Evolutionary conservation across 92 coral and sea anemone genomes (phyloP).

Genomic region (Pocillopora grandis): DNA sequence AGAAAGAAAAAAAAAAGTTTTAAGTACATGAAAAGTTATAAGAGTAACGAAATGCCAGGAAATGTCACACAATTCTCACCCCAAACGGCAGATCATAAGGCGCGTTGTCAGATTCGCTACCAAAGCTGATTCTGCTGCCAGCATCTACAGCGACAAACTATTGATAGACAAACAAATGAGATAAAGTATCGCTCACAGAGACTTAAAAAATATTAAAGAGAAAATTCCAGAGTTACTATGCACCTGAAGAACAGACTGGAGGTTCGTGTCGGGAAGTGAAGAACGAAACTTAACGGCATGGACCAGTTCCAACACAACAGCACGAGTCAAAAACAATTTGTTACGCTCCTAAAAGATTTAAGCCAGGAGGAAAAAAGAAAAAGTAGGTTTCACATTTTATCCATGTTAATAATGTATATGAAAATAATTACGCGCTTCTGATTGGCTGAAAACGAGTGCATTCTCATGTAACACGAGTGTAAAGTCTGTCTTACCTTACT

Average conservation of each 20-base stretch:
- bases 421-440: too few relatives aligned
- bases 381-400: neutral
- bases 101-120: constrained; percentile 86
- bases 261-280: constrained; percentile 79
- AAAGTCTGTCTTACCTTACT: too few relatives aligned
- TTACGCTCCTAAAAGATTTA: constrained; percentile 71
- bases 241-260: constrained; percentile 83
- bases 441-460: too few relatives aligned
- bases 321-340: constrained; percentile 86
- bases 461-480: too few relatives aligned
- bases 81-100: constrained; percentile 87
- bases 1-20: neutral
- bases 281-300: constrained; percentile 87
- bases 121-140: constrained; percentile 87
- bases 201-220: neutral
- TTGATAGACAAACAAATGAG: neutral
- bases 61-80: constrained; percentile 48
- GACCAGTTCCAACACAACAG: constrained; percentile 83
- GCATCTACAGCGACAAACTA: constrained; percentile 95
- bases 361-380: neutral
- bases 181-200: neutral
- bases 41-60: neutral
- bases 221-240: neutral
- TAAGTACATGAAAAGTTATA: neutral
- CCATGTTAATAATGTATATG: too few relatives aligned